Conservation (phyloP, 2,888 invertebrate genomes). For the Drosophila meridiana region DNA sequence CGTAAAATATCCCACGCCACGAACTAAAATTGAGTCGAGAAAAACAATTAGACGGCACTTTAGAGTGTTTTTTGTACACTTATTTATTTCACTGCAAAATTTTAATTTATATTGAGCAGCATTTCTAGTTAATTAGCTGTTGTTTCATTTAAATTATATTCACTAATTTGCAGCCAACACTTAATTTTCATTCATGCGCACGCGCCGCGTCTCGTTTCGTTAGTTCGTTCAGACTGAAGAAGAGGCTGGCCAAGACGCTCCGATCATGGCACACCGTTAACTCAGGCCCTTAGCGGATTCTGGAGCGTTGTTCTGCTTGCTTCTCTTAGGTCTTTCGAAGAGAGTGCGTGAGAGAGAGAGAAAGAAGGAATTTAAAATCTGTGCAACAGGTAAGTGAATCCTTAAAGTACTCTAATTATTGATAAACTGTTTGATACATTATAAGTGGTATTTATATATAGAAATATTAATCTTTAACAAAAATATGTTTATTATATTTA, state of each 20-base stretch:
- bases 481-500: no score
- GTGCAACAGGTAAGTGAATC: slow-evolving; percentile 2
- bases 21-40: slow-evolving; percentile 33
- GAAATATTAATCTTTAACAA: neutral
- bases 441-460: neutral
- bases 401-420: neutral
- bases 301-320: slow-evolving; percentile 13
- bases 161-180: slow-evolving; percentile 13
- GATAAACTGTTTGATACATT: neutral
- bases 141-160: neutral
- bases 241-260: slow-evolving; percentile 38
- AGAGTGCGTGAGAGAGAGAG: slow-evolving; percentile 1
- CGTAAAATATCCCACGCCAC: slow-evolving; percentile 50
- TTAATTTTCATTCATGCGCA: slow-evolving; percentile 42
- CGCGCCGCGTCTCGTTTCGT: slow-evolving; percentile 26
- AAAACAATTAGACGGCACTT: slow-evolving; percentile 50
- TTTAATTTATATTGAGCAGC: neutral
- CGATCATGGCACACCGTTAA: slow-evolving; percentile 26
- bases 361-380: neutral
- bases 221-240: slow-evolving; percentile 54
- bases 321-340: slow-evolving; percentile 38
- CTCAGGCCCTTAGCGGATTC: slow-evolving; percentile 35
- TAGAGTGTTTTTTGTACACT: neutral
- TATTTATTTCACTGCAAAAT: slow-evolving; percentile 3
- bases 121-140: neutral